A percentile compares a stretch with the other conserved stretches of the same genome.
phyloP scores from a whole-genome alignment of 2,797 vertebrate species.

The Synaphobranchus kaupii region DNA sequence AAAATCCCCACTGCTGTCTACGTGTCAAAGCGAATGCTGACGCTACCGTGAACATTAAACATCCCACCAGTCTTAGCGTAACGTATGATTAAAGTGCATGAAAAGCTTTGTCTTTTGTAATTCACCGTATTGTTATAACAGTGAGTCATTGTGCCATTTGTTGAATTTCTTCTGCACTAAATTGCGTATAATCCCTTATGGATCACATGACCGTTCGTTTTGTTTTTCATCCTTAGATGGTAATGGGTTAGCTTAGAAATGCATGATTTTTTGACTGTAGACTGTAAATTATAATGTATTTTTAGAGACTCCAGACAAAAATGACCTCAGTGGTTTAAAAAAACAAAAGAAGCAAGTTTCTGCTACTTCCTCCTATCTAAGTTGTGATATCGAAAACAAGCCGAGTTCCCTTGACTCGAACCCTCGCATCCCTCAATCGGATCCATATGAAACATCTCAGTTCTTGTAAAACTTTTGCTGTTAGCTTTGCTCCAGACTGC shows the following conservation, averaged over 20 bases:
- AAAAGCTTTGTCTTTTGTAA: slow-evolving; percentile 7
- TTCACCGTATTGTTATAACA: slow-evolving; percentile 17
- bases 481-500: slow-evolving; percentile 11
- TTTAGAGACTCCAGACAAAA: slow-evolving; percentile 16
- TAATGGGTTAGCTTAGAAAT: not conserved
- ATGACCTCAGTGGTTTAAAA: slow-evolving; percentile 19
- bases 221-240: slow-evolving; percentile 19
- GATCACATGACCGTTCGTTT: slow-evolving; percentile 10
- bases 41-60: slow-evolving; percentile 51
- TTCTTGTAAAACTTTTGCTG: slow-evolving; percentile 11
- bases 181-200: slow-evolving; percentile 27
- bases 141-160: slow-evolving; percentile 48
- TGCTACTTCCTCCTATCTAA: slow-evolving; percentile 14
- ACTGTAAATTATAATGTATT: slow-evolving; percentile 16
- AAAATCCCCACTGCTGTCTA: slow-evolving; percentile 30
- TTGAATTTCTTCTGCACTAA: slow-evolving; percentile 40
- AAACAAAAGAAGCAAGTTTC: not conserved
- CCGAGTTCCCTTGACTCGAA: slow-evolving; percentile 13
- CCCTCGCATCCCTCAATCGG: slow-evolving; percentile 1
- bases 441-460: slow-evolving; percentile 13
- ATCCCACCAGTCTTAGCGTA: slow-evolving; percentile 51
- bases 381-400: slow-evolving; percentile 20
- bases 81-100: slow-evolving; percentile 46
- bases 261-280: slow-evolving; percentile 7
- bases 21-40: slow-evolving; percentile 36